These are phyloP conservation scores for Papilio polyxenes DNA, from an alignment of 1,140 invertebrate species.

Conservation along the genomic window DNA sequence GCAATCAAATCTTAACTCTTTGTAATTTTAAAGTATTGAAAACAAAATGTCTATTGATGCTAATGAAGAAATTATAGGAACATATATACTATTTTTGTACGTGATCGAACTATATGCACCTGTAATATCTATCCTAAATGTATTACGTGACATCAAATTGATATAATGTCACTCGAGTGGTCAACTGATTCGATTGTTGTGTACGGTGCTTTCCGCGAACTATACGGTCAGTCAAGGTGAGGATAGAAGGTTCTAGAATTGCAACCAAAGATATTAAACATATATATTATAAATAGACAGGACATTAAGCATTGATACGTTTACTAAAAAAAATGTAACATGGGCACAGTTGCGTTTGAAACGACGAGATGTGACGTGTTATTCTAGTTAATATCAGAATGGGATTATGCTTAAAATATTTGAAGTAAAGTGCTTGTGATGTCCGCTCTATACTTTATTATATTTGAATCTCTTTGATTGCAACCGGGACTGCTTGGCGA, in stretches of 20 bases:
- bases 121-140: neutral
- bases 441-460: neutral
- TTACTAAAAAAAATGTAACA: neutral
- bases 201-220: slow-evolving; percentile 4
- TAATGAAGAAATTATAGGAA: too few relatives aligned
- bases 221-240: slow-evolving; percentile 16
- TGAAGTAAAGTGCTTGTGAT: neutral
- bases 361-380: too few relatives aligned
- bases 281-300: neutral
- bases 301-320: neutral
- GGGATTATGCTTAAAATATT: neutral
- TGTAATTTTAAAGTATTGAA: too few relatives aligned
- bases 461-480: neutral
- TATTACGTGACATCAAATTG: neutral
- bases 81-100: neutral
- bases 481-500: slow-evolving; percentile 9
- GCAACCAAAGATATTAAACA: neutral
- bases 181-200: neutral
- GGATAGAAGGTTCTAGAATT: neutral
- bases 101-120: neutral
- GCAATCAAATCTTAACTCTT: too few relatives aligned
- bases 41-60: too few relatives aligned
- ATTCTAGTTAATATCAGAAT: too few relatives aligned
- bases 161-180: neutral
- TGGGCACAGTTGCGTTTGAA: too few relatives aligned